phyloP scores from a whole-genome alignment of 2,113 vertebrate genomes.

The Eolophus roseicapilla region DNA sequence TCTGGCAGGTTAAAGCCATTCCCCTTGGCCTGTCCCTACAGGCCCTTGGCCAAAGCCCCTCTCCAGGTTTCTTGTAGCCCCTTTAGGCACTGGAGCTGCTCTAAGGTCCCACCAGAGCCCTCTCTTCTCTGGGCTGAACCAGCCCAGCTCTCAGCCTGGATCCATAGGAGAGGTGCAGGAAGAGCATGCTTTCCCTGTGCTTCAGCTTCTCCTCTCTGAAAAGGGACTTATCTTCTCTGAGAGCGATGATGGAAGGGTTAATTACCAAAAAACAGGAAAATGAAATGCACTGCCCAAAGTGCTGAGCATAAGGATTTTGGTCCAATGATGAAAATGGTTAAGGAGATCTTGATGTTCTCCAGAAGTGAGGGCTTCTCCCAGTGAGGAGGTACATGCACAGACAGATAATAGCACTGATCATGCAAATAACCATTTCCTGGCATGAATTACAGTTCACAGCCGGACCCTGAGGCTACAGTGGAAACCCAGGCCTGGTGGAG shows the following conservation, averaged over 20 bases:
- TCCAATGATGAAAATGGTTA: not conserved
- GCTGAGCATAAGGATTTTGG: not conserved
- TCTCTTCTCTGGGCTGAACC: not conserved
- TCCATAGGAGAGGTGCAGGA: not conserved
- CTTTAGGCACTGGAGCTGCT: too few relatives aligned
- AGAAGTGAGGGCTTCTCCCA: not conserved
- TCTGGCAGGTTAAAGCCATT: not conserved
- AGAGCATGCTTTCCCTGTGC: not conserved
- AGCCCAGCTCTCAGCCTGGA: not conserved
- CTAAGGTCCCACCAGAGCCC: not conserved
- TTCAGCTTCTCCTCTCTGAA: not conserved
- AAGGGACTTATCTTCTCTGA: not conserved
- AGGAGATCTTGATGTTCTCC: conserved; percentile 10
- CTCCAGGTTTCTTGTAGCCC: too few relatives aligned
- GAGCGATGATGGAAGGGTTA: not conserved
- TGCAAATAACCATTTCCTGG: not conserved
- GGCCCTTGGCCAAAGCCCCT: too few relatives aligned
- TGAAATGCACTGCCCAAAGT: not conserved
- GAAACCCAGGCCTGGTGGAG: not conserved
- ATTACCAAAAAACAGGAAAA: not conserved
- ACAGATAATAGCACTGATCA: not conserved
- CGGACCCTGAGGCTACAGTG: not conserved
- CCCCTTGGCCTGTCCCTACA: too few relatives aligned
- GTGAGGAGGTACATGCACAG: not conserved
- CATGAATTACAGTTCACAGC: not conserved